Percentiles rank a stretch among this genome's conserved stretches.
These are phyloP conservation scores for Peromyscus attwateri DNA, from an alignment of 2,797 vertebrate species.

Conservation along the genomic window DNA sequence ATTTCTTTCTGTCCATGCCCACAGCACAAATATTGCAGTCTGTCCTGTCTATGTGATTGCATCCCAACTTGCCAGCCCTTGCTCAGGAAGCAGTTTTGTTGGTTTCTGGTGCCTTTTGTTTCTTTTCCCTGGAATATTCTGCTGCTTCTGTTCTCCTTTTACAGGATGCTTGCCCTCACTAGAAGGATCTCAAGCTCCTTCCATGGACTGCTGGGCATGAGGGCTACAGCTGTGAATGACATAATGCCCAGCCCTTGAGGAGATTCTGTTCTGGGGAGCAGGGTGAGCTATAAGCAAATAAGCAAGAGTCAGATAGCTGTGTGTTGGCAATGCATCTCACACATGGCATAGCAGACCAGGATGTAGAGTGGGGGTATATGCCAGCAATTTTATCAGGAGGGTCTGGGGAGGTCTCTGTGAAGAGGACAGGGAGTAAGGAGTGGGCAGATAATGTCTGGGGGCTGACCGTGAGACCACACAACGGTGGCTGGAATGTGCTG, in stretches of 20 bases:
- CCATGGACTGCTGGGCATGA: not conserved
- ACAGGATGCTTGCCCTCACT: not conserved
- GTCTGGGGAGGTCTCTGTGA: not conserved
- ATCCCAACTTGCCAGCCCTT: not conserved
- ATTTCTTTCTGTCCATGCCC: not conserved
- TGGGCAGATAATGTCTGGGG: not conserved
- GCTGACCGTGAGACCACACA: not conserved
- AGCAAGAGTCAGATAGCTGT: not conserved
- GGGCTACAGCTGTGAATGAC: not conserved
- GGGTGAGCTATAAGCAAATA: not conserved
- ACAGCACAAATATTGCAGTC: not conserved
- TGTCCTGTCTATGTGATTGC: not conserved
- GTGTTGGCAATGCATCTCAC: not conserved
- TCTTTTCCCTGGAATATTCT: not conserved
- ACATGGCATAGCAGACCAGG: rapidly evolving
- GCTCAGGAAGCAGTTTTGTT: not conserved
- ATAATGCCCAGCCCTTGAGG: not conserved
- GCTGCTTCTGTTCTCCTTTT: not conserved
- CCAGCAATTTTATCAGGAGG: not conserved
- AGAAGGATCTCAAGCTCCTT: not conserved
- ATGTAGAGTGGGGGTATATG: too few relatives aligned
- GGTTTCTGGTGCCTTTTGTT: not conserved
- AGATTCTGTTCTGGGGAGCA: too few relatives aligned
- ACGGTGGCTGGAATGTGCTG: not conserved
- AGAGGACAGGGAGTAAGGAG: not conserved